These are phyloP conservation scores for Drosophila neonasuta DNA, from an alignment of 2,888 invertebrate species.

Conservation along the genomic window DNA sequence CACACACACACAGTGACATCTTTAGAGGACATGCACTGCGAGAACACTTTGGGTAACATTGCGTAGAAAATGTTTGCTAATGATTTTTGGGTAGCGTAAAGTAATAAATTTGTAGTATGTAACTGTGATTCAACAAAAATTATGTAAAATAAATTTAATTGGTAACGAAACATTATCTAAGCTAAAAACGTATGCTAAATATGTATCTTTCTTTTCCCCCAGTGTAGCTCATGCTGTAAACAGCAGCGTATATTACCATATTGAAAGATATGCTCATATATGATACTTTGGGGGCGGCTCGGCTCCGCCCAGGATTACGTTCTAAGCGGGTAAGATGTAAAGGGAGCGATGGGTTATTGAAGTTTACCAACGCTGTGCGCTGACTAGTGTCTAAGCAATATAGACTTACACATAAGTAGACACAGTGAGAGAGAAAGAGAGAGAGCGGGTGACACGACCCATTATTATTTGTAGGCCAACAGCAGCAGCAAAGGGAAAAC, in stretches of 20 bases:
- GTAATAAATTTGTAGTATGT: constrained; percentile 77
- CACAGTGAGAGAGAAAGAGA: not conserved
- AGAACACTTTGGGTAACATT: constrained; percentile 65
- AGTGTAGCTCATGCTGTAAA: constrained; percentile 35
- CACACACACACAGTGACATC: constrained; percentile 44
- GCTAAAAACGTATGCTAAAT: constrained; percentile 20
- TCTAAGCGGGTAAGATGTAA: not conserved
- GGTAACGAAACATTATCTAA: constrained; percentile 59
- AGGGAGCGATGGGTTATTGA: constrained; percentile 18
- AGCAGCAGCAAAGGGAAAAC: not conserved
- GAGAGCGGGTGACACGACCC: constrained; percentile 8
- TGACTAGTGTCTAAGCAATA: constrained; percentile 36
- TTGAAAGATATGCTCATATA: constrained; percentile 28
- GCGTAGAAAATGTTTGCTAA: constrained; percentile 50
- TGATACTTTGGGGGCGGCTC: constrained; percentile 3
- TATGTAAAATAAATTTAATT: constrained; percentile 75
- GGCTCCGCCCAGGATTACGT: not conserved
- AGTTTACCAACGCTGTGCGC: constrained; percentile 17
- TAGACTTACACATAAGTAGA: constrained; percentile 29
- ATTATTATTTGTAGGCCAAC: constrained; percentile 44
- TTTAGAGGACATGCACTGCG: constrained; percentile 64
- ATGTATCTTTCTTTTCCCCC: constrained; percentile 24
- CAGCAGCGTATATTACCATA: constrained; percentile 21
- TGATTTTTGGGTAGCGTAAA: constrained; percentile 67
- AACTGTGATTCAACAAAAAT: constrained; percentile 75